These are phyloP conservation scores for Antigone vipio DNA, from an alignment of 2,113 vertebrate species.

Conservation along the genomic window DNA sequence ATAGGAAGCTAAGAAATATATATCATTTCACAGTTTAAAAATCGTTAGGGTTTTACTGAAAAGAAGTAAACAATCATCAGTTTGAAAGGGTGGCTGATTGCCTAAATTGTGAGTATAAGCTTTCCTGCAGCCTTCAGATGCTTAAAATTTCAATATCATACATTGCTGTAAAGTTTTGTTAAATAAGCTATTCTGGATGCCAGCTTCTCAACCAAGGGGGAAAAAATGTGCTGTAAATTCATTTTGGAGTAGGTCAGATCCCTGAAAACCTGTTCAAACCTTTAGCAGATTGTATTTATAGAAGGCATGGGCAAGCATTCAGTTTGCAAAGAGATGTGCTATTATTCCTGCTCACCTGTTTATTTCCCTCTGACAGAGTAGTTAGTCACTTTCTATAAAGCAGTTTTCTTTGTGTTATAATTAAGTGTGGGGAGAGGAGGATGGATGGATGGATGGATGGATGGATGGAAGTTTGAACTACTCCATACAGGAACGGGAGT, in stretches of 20 bases:
- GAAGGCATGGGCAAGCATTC: not conserved
- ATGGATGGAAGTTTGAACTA: not conserved
- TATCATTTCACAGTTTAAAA: constrained; percentile 25
- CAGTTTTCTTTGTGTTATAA: not conserved
- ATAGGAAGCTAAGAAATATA: not conserved
- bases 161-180: not conserved
- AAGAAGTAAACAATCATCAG: not conserved
- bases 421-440: not conserved
- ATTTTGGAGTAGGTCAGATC: not conserved
- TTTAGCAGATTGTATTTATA: not conserved
- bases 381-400: not conserved
- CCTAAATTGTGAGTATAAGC: not conserved
- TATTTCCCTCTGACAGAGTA: not conserved
- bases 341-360: not conserved
- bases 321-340: not conserved
- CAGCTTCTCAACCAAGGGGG: not conserved
- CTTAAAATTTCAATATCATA: not conserved
- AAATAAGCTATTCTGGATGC: not conserved
- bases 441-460: not conserved
- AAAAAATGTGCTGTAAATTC: not conserved
- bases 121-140: not conserved
- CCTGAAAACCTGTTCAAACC: not conserved
- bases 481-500: not conserved
- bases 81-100: constrained; percentile 9
- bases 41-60: not conserved